Percentiles rank a stretch among this genome's conserved stretches.
Conservation (phyloP, 1,140 invertebrate species). For the Phymorhynchus buccinoides region DNA sequence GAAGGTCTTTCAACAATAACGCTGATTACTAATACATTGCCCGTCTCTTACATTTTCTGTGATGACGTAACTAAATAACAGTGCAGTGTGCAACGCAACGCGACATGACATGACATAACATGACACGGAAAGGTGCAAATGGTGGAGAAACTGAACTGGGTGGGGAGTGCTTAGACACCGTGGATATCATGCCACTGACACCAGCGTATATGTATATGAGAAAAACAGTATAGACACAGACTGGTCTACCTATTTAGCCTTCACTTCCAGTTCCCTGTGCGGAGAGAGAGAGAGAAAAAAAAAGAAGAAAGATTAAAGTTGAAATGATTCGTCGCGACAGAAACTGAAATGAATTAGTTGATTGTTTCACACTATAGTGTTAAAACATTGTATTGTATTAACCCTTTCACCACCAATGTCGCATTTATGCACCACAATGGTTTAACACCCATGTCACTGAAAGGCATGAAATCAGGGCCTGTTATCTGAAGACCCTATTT, state of each 20-base stretch:
- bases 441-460: too few species aligned
- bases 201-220: not conserved
- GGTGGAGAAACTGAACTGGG: not conserved
- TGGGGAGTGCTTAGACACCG: not conserved
- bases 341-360: too few species aligned
- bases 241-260: slow-evolving; percentile 1
- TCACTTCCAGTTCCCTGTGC: not conserved
- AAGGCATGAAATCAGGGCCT: too few species aligned
- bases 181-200: not conserved
- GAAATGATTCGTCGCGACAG: not conserved
- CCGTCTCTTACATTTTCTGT: too few species aligned
- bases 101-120: not conserved
- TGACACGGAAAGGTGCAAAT: not conserved
- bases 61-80: not conserved
- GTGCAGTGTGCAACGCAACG: not conserved
- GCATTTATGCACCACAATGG: too few species aligned
- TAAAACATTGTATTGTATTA: too few species aligned
- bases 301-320: not conserved
- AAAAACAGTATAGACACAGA: not conserved
- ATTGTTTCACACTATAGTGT: too few species aligned
- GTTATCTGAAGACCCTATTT: too few species aligned
- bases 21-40: too few species aligned
- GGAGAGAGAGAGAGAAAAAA: not conserved
- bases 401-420: too few species aligned
- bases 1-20: too few species aligned